Base-by-base conservation (phyloP, 2,888 invertebrate species). In the Stictocephala bisonia region DNA sequence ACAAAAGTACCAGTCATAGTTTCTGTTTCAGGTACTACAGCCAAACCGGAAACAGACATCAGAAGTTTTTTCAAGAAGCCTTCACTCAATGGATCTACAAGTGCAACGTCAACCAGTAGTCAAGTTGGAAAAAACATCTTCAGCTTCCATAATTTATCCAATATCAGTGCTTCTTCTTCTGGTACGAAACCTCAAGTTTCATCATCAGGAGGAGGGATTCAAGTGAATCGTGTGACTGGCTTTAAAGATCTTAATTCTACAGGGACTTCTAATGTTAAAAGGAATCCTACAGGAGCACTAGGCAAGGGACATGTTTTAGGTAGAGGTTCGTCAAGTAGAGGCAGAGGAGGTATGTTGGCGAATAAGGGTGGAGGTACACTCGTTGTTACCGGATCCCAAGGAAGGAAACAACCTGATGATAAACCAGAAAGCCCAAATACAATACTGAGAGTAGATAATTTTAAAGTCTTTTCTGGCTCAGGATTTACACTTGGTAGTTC, bases 321-420 rank as follows among this genome's bases (percentile, higher is more conserved):
- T 6, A 24, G 50, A 50, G 64, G 51, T n/a, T n/a, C n/a, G n/a
- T n/a, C n/a, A n/a, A n/a, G 15, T 27, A 66, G 27, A 11, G 51
- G 29, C 0, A 29, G 40, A 15, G 77, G 75, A 9, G 76, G 75
- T 41, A 71, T 73, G 72, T 66, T 76, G 15, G 68, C 73, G 15
- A 77, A 77, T 31, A 76, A 66, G 53, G 76, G 77, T 44, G 77
- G 79, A 56, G 80, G 79, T 48, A 81, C 79, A 58, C 78, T 82
- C 24, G 77, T 80, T 6, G 50, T 73, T 1, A 74, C 76, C 35
- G 71, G 68, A 6, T 74, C 75, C 44, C 56, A 66, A 67, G 50
- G 58, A 67, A 51, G 70, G 78, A 77, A 66, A 68, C 76, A 41
- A 51, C 3, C 76, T 75, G 66, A 58, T 51, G 66, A 50, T 71